Base-by-base conservation (phyloP, 1,140 invertebrate species). In the Hylaeus volcanicus region DNA sequence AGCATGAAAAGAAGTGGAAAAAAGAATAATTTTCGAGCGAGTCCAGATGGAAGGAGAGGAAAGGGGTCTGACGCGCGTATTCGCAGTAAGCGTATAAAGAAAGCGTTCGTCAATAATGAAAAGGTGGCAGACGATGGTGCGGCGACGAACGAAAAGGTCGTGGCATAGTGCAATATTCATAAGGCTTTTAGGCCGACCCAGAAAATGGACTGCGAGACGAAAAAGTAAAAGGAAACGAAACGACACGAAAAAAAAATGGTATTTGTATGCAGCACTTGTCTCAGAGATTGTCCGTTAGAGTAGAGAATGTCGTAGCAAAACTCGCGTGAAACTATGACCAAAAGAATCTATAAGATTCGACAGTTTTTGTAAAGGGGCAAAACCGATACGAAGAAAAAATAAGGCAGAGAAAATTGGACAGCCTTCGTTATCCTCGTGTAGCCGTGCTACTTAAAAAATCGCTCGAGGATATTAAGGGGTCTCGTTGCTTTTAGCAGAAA, bases 141-240 rank as follows among this genome's bases (percentile, higher is more conserved):
- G n/a, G 72, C 60, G 43, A 37, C 45, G 58, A 74, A 41, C 45
- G 72, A 64, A 64, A 74, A 74, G 72, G 72, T 74, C 72, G 72
- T 60, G 58, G 48, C 60, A 74, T 61, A 45, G 61, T 74, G 61
- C 61, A 74, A 74, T 74, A 74, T 74, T 74, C 60, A 74, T 75
- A 75, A 75, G 51, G 51, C 63, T 74, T 65, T n/a, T 65, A 72
- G 60, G 70, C 63, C 55, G 41, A 11, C 48, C 5, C 53, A 73
- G 48, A 75, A 75, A 75, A 66, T 66, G 74, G 74, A 75, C 74
- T 63, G 43, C 73, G 74, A 37, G 63, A 12, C 48, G 45, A 9
- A 66, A 9, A 75, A 66, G 63, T 58, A 41, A 75, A 75, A 26
- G 63, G 53, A 51, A 74, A 51, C 48, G 61, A 55, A 63, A 8